phyloP scores from a whole-genome alignment of 2,888 invertebrate genomes.

The Hirtodrosophila cameraria region DNA sequence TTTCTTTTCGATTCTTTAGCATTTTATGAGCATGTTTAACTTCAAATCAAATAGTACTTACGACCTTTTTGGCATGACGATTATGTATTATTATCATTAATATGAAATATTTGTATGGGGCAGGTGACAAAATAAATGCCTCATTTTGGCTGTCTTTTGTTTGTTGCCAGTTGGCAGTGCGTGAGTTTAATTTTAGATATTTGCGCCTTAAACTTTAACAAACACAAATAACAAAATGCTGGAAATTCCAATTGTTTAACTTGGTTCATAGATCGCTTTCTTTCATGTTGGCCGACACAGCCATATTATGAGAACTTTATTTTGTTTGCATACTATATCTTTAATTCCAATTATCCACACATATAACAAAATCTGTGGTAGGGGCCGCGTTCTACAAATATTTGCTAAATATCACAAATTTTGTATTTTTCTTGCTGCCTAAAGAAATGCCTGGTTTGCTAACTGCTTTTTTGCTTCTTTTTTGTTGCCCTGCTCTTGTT shows the following conservation, averaged over 20 bases:
- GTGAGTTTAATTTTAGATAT: conserved; percentile 71
- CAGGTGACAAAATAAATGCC: conserved; percentile 79
- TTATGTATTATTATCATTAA: conserved; percentile 58
- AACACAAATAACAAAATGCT: conserved; percentile 53
- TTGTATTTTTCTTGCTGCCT: conserved; percentile 6
- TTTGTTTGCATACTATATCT: conserved; percentile 56
- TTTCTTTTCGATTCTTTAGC: conserved; percentile 16
- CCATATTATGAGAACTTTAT: conserved; percentile 30
- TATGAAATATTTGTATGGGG: conserved; percentile 54
- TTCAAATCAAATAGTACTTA: conserved; percentile 42
- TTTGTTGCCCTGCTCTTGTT: conserved; percentile 23
- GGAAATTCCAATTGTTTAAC: conserved; percentile 46
- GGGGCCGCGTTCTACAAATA: conserved; percentile 38
- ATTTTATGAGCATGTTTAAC: conserved; percentile 7
- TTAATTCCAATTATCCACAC: conserved; percentile 71
- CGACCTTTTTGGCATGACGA: conserved; percentile 46
- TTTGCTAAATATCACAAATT: conserved; percentile 31
- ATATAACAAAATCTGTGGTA: conserved; percentile 17
- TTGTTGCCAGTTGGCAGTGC: conserved; percentile 41
- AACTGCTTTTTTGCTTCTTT: conserved; percentile 15
- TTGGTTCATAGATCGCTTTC: conserved; percentile 66
- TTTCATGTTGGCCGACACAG: conserved; percentile 60
- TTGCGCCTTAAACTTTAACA: conserved; percentile 65
- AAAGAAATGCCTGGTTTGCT: conserved; percentile 2
- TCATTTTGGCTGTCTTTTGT: conserved; percentile 43